A percentile compares a stretch with the other conserved stretches of the same genome.
phyloP scores from a whole-genome alignment of 1,140 invertebrate genomes.

The Trichonephila clavipes region DNA sequence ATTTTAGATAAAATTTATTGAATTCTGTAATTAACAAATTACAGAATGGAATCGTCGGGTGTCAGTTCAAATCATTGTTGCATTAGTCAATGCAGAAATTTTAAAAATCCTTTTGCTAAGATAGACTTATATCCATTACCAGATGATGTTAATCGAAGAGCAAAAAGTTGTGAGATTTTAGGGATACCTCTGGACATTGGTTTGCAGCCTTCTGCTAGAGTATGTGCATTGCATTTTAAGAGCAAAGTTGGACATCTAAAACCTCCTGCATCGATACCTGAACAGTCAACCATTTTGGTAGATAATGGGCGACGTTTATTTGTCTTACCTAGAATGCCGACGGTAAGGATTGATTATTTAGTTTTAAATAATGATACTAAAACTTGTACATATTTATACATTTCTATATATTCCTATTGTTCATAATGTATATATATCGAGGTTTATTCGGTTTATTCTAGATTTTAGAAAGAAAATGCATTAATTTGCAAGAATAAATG shows the following conservation, averaged over 20 bases:
- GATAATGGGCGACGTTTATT: background rate
- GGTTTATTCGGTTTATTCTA: no score
- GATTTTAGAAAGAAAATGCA: no score
- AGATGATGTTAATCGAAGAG: background rate
- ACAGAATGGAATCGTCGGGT: background rate
- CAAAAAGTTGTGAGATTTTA: conserved; percentile 9
- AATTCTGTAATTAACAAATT: no score
- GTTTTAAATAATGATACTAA: background rate
- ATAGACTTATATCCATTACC: conserved; percentile 64
- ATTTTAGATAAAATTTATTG: background rate
- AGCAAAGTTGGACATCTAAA: background rate
- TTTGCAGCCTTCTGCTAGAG: background rate
- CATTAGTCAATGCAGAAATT: conserved; percentile 50
- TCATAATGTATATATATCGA: no score
- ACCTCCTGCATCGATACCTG: background rate
- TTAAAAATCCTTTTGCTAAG: background rate
- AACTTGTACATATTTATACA: background rate
- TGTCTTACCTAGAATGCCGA: background rate
- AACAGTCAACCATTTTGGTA: background rate
- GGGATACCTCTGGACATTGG: conserved; percentile 5
- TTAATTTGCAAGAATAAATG: no score
- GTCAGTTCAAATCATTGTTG: background rate
- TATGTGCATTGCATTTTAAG: conserved; percentile 50
- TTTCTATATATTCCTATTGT: background rate
- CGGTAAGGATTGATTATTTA: background rate